These are phyloP conservation scores for Enteromius radiatus DNA, from an alignment of 2,797 vertebrate species.

Conservation along the genomic window DNA sequence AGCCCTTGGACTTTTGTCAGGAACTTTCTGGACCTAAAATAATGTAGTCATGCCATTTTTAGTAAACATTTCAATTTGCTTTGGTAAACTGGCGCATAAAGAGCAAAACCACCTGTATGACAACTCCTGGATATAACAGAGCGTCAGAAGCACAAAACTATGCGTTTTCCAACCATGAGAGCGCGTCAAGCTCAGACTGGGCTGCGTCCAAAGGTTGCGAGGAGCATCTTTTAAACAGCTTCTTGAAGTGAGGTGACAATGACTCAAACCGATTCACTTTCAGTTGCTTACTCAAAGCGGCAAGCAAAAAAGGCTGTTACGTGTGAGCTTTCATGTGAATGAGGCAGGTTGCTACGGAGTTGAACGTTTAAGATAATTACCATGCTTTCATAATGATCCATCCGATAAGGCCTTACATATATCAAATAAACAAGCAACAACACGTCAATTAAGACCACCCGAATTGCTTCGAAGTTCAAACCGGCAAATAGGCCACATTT, in stretches of 20 bases:
- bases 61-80: conserved; percentile 40
- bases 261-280: conserved; percentile 52
- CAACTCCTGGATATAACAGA: neutral
- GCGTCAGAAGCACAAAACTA: neutral
- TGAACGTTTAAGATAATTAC: conserved; percentile 78
- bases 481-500: conserved; percentile 54
- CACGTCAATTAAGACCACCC: conserved; percentile 78
- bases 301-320: neutral
- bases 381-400: conserved; percentile 76
- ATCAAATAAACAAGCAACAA: conserved; percentile 83
- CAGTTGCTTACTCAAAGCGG: conserved; percentile 27
- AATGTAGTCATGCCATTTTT: conserved; percentile 37
- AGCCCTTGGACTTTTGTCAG: neutral
- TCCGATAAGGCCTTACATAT: conserved; percentile 73
- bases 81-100: conserved; percentile 32
- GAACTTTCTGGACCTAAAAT: conserved; percentile 31
- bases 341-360: conserved; percentile 60
- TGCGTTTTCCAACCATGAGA: conserved; percentile 5
- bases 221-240: conserved; percentile 30
- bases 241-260: conserved; percentile 28
- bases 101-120: conserved; percentile 46
- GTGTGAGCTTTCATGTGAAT: conserved; percentile 55
- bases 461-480: conserved; percentile 72
- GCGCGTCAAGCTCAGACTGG: neutral
- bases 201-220: conserved; percentile 6